Conservation (phyloP, 2,113 vertebrate species). For the Xenopus borealis region DNA sequence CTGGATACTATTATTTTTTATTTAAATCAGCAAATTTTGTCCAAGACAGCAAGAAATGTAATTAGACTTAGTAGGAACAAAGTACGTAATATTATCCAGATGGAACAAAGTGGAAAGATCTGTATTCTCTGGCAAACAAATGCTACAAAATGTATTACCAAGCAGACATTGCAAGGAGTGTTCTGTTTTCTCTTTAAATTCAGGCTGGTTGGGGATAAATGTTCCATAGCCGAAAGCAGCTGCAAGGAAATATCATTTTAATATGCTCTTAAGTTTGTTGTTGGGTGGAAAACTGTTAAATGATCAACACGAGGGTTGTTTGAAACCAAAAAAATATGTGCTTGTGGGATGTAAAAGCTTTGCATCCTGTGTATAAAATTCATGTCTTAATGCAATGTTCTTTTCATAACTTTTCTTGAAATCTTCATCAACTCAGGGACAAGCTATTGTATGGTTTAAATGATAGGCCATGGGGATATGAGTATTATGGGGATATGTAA, state of each 20-base stretch:
- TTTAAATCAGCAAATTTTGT: conserved; percentile 12
- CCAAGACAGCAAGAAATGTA: conserved; percentile 22
- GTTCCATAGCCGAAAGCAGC: background rate
- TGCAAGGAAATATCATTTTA: conserved; percentile 48
- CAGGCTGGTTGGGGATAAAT: conserved; percentile 2
- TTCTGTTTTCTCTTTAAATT: conserved; percentile 28
- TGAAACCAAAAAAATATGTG: background rate
- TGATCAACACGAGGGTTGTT: conserved; percentile 10
- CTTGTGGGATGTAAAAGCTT: too few relatives aligned
- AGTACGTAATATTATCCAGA: conserved; percentile 28
- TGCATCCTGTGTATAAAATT: too few relatives aligned
- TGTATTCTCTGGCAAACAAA: conserved; percentile 21
- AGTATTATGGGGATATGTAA: too few relatives aligned
- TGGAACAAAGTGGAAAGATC: conserved; percentile 17
- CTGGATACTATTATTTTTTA: background rate
- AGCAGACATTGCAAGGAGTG: conserved; percentile 10
- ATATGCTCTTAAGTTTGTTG: conserved; percentile 23
- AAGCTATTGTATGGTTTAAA: too few relatives aligned
- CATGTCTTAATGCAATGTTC: too few relatives aligned
- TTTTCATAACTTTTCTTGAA: too few relatives aligned
- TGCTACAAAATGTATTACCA: conserved; percentile 28
- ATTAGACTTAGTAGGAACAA: conserved; percentile 1
- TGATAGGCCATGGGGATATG: too few relatives aligned
- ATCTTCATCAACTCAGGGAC: too few relatives aligned
- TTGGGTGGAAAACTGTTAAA: conserved; percentile 2